Evolutionary conservation across 1,140 invertebrate species (phyloP).

Genomic region (Neotoxoptera formosana): DNA sequence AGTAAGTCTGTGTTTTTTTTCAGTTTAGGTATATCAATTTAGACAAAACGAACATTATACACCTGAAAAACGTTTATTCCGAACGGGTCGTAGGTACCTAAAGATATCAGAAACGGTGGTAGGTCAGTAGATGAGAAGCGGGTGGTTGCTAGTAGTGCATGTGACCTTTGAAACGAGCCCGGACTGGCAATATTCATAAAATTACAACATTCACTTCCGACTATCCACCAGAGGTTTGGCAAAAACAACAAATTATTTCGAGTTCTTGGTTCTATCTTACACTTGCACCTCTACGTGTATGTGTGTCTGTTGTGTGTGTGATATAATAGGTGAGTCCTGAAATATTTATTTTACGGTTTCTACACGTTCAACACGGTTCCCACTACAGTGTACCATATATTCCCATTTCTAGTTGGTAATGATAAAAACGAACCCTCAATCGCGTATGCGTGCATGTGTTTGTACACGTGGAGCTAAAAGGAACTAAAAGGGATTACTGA

Average conservation of each 20-base stretch:
- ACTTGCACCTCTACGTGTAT: too few species aligned
- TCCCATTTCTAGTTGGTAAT: neutral
- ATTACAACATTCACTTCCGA: neutral
- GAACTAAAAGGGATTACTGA: neutral
- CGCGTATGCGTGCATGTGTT: neutral
- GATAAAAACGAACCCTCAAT: conserved; percentile 10
- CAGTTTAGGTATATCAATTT: accelerated
- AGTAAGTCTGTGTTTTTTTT: neutral
- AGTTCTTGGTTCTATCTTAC: neutral
- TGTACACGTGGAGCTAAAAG: neutral
- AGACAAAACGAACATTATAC: neutral
- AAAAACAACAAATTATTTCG: conserved; percentile 13
- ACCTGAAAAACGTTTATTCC: neutral
- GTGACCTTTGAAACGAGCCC: neutral
- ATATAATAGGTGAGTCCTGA: neutral
- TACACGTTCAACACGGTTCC: neutral
- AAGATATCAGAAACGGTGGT: neutral
- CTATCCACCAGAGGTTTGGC: neutral
- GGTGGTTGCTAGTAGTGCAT: neutral
- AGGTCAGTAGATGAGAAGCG: neutral
- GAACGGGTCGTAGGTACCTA: neutral
- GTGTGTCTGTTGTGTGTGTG: too few species aligned
- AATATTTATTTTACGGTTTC: neutral
- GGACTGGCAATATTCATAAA: neutral
- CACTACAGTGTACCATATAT: neutral